Evolutionary conservation across 2,888 invertebrate species (phyloP).

Genomic region (Ptychoptera albimana): DNA sequence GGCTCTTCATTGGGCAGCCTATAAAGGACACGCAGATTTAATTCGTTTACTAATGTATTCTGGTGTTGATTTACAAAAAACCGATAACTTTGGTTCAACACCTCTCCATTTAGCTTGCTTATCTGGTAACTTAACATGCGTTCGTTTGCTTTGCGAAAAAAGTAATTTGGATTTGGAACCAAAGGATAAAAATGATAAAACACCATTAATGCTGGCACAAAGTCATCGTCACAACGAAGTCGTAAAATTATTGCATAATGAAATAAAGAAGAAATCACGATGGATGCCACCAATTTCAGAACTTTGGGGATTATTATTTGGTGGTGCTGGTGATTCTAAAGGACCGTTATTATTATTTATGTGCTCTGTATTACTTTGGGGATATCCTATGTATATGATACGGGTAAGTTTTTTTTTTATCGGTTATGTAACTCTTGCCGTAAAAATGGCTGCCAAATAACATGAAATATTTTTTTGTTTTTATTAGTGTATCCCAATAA

Average conservation of each 20-base stretch:
- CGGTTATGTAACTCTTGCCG: no score
- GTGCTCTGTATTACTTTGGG: slow-evolving; percentile 75
- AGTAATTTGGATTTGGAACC: slow-evolving; percentile 77
- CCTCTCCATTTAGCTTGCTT: slow-evolving; percentile 80
- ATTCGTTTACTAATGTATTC: slow-evolving; percentile 80
- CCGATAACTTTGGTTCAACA: slow-evolving; percentile 84
- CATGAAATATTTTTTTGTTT: slow-evolving; percentile 1
- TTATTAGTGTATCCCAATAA: slow-evolving; percentile 64
- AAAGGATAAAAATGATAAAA: slow-evolving; percentile 82
- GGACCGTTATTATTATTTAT: slow-evolving; percentile 74
- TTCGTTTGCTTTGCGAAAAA: slow-evolving; percentile 77
- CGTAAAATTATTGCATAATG: slow-evolving; percentile 62
- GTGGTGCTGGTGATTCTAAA: slow-evolving; percentile 81
- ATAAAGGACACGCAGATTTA: slow-evolving; percentile 80
- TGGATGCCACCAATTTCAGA: slow-evolving; percentile 81
- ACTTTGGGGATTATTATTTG: slow-evolving; percentile 77
- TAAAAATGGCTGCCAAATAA: no score
- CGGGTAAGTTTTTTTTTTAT: slow-evolving; percentile 36
- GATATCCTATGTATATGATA: slow-evolving; percentile 85
- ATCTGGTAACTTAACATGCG: slow-evolving; percentile 75
- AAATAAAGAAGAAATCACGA: slow-evolving; percentile 65
- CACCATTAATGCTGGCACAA: slow-evolving; percentile 75
- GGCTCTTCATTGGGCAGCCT: slow-evolving; percentile 87
- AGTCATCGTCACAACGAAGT: slow-evolving; percentile 77
- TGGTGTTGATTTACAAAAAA: slow-evolving; percentile 75